Percentiles rank a stretch among this genome's conserved stretches.
Evolutionary conservation across 2,797 vertebrate species (phyloP).

Genomic region (Antrozous pallidus): DNA sequence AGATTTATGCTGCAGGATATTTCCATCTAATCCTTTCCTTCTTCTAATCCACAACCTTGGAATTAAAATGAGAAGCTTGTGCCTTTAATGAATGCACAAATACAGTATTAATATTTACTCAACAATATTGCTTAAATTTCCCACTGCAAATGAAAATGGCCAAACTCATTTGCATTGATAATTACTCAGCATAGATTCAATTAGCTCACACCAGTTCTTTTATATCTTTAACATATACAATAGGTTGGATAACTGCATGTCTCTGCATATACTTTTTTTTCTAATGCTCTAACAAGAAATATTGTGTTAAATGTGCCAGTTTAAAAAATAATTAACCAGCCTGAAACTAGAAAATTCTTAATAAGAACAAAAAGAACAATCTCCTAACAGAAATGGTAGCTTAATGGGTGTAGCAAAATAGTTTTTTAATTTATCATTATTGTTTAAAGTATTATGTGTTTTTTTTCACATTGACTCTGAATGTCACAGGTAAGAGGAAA

Average conservation of each 20-base stretch:
- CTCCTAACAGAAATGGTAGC: neutral
- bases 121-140: slow-evolving; percentile 55
- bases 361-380: neutral
- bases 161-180: slow-evolving; percentile 63
- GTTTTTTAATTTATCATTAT: neutral
- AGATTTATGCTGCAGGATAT: slow-evolving; percentile 2
- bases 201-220: neutral
- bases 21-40: slow-evolving; percentile 48
- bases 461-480: no score
- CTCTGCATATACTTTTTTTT: neutral
- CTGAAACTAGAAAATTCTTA: neutral
- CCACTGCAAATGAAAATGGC: slow-evolving; percentile 33
- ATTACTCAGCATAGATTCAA: slow-evolving; percentile 51
- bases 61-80: slow-evolving; percentile 71
- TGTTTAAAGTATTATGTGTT: no score
- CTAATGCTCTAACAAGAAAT: slow-evolving; percentile 22
- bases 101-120: slow-evolving; percentile 67
- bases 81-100: slow-evolving; percentile 66
- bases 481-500: neutral
- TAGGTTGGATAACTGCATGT: neutral
- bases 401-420: neutral
- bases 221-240: neutral
- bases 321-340: neutral
- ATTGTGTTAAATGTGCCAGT: neutral
- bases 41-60: slow-evolving; percentile 15